Base-by-base conservation (phyloP, 2,113 vertebrate genomes). In the Marcusenius ussheri region DNA sequence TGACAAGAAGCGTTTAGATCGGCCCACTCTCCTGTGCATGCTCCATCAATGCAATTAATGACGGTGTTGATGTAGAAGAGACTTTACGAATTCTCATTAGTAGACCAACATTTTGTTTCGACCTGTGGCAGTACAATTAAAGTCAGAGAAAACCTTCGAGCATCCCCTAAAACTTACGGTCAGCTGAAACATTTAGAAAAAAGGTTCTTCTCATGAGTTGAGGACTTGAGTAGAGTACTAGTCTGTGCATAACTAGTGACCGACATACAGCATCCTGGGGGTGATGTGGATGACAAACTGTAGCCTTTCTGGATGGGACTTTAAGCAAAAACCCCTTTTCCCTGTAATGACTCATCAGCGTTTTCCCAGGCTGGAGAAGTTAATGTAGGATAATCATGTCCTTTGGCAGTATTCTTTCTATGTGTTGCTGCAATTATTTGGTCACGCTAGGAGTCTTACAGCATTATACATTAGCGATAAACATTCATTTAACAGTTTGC, bases 301-400 rank as follows among this genome's bases (percentile, higher is more conserved):
- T 7, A 39, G 31, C 24, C 24, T 27, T 70, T 70, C 39, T 0
- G 11, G 21, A 13, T 27, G 35, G 58, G 56, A n/a, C 21, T 2
- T 70, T 10, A 46, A 45, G 80, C 39, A n/a, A 39, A 53, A 88
- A 9, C 35, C 51, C 9, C 21, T 15, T 58, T 53, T 70, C n/a
- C 53, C 53, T 35, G 31, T 45, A 56, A 83, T 83, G 77, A 83
- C 46, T 86, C 5, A 46, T 86, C 47, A 50, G 84, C 5, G 10
- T 51, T 83, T 86, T n/a, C 6, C 84, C 47, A 49, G 9, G 21
- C 84, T 31, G 5, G 47, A 51, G 46, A 49, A 86, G 84, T 86
- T 50, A 86, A 86, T 86, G 47, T 85, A 27, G 83, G 74, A 77
- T 89, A 89, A 89, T 89, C 51, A 15, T 84, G 80, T 85, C 74